A percentile compares a stretch with the other conserved stretches of the same genome.
These are phyloP conservation scores for Ecliptopera silaceata DNA, from an alignment of 2,888 invertebrate genomes.

Conservation along the genomic window DNA sequence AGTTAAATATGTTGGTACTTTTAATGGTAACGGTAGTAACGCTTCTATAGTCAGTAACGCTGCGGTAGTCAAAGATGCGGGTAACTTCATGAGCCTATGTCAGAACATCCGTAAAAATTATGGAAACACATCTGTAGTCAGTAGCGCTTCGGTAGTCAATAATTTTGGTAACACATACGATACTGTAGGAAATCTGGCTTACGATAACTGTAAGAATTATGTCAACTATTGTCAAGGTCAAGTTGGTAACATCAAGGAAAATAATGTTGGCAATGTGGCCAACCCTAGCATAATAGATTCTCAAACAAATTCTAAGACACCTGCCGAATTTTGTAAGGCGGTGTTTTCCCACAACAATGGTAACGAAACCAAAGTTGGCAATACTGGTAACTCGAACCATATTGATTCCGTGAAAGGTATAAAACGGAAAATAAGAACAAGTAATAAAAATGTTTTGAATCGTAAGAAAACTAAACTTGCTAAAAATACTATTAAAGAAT, in stretches of 20 bases:
- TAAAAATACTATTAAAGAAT: neutral
- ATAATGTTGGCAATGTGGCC: neutral
- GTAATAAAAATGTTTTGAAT: neutral
- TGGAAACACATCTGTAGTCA: neutral
- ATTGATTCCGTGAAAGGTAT: neutral
- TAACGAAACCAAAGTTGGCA: constrained; percentile 22
- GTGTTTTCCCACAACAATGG: neutral
- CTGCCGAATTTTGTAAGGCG: neutral
- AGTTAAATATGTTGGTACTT: too few species aligned
- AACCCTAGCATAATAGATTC: neutral
- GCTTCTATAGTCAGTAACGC: neutral
- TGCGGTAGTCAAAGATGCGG: too few species aligned
- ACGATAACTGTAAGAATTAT: neutral
- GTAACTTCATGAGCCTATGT: neutral
- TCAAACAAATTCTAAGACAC: constrained; percentile 1
- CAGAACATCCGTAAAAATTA: neutral
- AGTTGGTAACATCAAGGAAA: neutral
- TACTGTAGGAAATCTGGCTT: neutral
- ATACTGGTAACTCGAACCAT: constrained; percentile 5
- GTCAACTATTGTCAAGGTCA: neutral
- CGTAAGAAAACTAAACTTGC: constrained; percentile 7
- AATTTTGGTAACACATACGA: neutral
- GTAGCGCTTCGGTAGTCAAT: neutral
- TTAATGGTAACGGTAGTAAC: neutral
- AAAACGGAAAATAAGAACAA: neutral